phyloP scores from a whole-genome alignment of 1,140 invertebrate genomes.

The Maconellicoccus hirsutus region DNA sequence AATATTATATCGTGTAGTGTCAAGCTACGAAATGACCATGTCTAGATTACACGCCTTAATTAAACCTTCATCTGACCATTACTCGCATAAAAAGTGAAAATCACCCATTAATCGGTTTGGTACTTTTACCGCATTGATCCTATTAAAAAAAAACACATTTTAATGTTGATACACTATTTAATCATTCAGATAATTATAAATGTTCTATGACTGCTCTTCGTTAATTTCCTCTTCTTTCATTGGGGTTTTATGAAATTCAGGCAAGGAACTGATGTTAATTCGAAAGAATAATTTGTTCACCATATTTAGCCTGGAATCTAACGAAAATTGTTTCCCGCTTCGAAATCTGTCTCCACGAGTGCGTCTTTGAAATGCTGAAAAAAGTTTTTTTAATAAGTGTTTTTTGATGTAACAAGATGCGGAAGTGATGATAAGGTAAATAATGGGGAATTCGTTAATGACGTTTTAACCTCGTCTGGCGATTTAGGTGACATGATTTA shows the following conservation, averaged over 20 bases:
- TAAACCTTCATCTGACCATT: no score
- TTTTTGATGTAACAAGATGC: not conserved
- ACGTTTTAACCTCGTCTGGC: no score
- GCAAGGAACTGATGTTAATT: not conserved
- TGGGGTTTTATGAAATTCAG: constrained; percentile 4
- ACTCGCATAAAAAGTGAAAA: no score
- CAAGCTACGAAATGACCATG: no score
- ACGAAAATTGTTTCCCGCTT: constrained; percentile 75
- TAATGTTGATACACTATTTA: not conserved
- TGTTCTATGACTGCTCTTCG: not conserved
- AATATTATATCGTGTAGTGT: not conserved
- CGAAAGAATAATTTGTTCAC: constrained; percentile 47
- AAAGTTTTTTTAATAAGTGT: not conserved
- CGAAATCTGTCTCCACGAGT: constrained; percentile 71
- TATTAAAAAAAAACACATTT: not conserved
- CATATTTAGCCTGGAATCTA: constrained; percentile 82
- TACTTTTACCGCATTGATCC: no score
- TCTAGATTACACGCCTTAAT: no score
- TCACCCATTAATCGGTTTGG: no score
- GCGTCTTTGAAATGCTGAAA: constrained; percentile 59
- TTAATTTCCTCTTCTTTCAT: constrained; percentile 1
- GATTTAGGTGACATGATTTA: no score
- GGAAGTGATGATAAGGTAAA: not conserved
- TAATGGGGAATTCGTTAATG: no score
- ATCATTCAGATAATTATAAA: not conserved